These are phyloP conservation scores for Spinus pinus DNA, from an alignment of 2,797 vertebrate genomes.

Conservation along the genomic window DNA sequence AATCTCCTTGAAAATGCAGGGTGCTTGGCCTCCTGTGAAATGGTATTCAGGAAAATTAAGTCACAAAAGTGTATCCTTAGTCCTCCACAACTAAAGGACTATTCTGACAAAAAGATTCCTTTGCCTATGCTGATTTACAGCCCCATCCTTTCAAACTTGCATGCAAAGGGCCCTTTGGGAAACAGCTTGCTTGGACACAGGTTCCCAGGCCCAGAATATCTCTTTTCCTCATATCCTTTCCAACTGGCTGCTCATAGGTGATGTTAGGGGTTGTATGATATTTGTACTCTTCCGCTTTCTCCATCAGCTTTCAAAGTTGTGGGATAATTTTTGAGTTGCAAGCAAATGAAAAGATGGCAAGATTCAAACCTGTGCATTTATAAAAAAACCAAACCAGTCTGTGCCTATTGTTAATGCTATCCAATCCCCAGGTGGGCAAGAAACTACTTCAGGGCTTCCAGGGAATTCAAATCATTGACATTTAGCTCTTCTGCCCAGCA, in stretches of 20 bases:
- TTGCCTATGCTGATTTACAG: neutral
- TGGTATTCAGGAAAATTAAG: constrained; percentile 11
- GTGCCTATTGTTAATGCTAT: neutral
- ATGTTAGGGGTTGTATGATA: neutral
- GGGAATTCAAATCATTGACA: neutral
- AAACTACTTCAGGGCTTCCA: neutral
- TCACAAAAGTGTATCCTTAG: neutral
- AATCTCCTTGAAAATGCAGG: neutral
- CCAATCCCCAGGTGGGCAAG: neutral
- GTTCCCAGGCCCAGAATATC: neutral
- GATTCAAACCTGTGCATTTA: neutral
- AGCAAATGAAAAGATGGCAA: neutral
- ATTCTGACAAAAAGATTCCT: neutral
- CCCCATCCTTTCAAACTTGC: neutral
- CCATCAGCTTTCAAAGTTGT: neutral
- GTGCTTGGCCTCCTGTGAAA: neutral
- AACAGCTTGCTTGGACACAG: neutral
- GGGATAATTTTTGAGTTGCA: neutral
- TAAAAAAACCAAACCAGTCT: neutral
- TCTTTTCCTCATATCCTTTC: neutral
- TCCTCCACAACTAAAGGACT: neutral
- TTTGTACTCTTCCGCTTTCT: neutral
- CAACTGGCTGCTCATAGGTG: neutral
- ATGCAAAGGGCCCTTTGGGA: neutral
- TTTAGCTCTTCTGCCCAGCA: neutral